Conservation (phyloP, 1,140 invertebrate species). For the Aphidius ervi region DNA sequence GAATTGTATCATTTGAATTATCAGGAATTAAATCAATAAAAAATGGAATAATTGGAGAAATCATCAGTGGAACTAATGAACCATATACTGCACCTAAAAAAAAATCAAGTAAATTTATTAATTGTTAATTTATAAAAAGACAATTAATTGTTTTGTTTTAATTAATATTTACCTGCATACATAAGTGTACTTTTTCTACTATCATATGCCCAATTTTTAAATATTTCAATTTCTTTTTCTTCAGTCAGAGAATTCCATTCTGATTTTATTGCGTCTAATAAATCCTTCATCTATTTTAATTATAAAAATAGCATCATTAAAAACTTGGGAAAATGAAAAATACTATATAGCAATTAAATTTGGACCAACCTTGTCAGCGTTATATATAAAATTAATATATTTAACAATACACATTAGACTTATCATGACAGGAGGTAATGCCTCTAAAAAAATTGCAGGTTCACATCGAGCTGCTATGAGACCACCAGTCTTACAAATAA, state of each 20-base stretch:
- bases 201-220: constrained; percentile 23
- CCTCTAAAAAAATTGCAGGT: constrained; percentile 27
- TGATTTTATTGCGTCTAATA: constrained; percentile 21
- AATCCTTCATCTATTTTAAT: constrained; percentile 27
- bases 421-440: constrained; percentile 29
- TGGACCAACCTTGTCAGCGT: constrained; percentile 27
- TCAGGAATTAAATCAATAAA: constrained; percentile 8
- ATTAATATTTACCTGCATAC: constrained; percentile 29
- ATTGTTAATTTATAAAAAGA: neutral
- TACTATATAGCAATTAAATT: constrained; percentile 1
- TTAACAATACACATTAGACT: constrained; percentile 29
- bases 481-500: constrained; percentile 28
- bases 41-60: constrained; percentile 26
- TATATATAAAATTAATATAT: constrained; percentile 31
- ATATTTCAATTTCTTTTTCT: constrained; percentile 24
- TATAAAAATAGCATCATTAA: too few species aligned
- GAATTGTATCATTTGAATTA: constrained; percentile 14
- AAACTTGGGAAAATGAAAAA: too few species aligned
- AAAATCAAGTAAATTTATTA: neutral
- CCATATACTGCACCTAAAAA: constrained; percentile 29
- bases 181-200: constrained; percentile 25
- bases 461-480: constrained; percentile 25
- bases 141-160: neutral
- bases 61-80: constrained; percentile 31
- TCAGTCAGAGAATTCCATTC: constrained; percentile 27